Conservation (phyloP, 1,140 invertebrate genomes). For the Chionoecetes opilio region DNA sequence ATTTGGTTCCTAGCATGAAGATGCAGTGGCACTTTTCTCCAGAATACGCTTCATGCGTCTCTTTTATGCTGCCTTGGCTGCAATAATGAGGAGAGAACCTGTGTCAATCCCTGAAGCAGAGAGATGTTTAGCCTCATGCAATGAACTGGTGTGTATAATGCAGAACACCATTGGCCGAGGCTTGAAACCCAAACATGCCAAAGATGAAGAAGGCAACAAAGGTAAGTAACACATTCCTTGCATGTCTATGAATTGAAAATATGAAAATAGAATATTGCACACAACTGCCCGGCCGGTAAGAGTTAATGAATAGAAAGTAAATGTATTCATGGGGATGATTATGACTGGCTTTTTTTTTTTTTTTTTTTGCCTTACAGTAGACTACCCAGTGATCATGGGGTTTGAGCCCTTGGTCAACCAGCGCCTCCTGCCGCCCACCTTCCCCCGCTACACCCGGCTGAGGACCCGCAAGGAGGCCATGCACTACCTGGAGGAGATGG, state of each 20-base stretch:
- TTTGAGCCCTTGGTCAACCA: slow-evolving; percentile 98
- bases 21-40: slow-evolving; percentile 88
- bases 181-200: slow-evolving; percentile 87
- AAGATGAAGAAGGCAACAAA: slow-evolving; percentile 82
- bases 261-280: too few relatives aligned
- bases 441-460: slow-evolving; percentile 98
- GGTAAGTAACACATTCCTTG: slow-evolving; percentile 71
- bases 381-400: slow-evolving; percentile 87
- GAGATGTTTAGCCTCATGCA: slow-evolving; percentile 88
- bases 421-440: slow-evolving; percentile 97
- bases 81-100: slow-evolving; percentile 87
- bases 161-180: slow-evolving; percentile 91
- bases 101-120: slow-evolving; percentile 87
- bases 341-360: too few relatives aligned
- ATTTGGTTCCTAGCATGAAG: slow-evolving; percentile 83
- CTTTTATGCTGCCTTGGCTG: slow-evolving; percentile 91
- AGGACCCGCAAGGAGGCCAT: slow-evolving; percentile 92
- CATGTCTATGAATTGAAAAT: not conserved
- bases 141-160: slow-evolving; percentile 92
- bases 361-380: slow-evolving; percentile 79
- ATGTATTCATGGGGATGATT: too few relatives aligned
- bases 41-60: slow-evolving; percentile 93
- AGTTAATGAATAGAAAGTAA: too few relatives aligned
- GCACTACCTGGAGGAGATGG: slow-evolving; percentile 92
- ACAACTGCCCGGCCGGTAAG: too few relatives aligned